Evolutionary conservation across 2,113 vertebrate genomes (phyloP), one percentile per base, ranked within the genome.

Genomic region (Pelecanus crispus): DNA sequence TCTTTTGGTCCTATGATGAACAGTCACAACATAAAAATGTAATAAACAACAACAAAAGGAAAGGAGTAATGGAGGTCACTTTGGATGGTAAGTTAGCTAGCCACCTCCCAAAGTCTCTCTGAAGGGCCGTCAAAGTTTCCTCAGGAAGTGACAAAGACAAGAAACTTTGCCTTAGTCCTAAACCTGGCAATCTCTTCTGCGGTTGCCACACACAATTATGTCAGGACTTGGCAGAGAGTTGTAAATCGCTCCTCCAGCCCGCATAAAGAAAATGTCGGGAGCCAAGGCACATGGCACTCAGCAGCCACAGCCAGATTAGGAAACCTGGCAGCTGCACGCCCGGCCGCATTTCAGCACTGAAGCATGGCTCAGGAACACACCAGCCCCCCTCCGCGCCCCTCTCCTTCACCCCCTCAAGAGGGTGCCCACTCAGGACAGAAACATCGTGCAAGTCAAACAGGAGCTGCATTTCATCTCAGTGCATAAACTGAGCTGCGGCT

Each of bases 111-210:
- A 72, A 94, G 36, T 17, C 36, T 22, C 67, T 75, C 75, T 38
- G 70, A 75, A 75, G 52, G 62, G 66, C n/a, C 17, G 45, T 89
- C 86, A 94, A 90, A 95, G 70, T 94, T 97, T 97, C 95, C 95
- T 92, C 88, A 96, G 96, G 95, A 97, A 96, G 94, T 94, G 91
- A 95, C 94, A 94, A 92, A 96, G 89, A 94, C 86, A 75, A 94
- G 91, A 95, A 96, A 89, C 81, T 94, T 78, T n/a, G 92, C 91
- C 91, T 94, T 58, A 93, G 83, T 82, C 17, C 38, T 65, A 88
- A 87, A 80, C 44, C 91, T 89, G 83, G 83, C 88, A 94, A 79
- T 17, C 47, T 68, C 61, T 74, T 59, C 73, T 42, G 59, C 0
- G 4, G 83, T 67, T 96, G 95, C 94, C 94, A 94, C 83, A 90